These are phyloP conservation scores for Heliconius eleuchia DNA, from an alignment of 1,140 invertebrate species.

Conservation along the genomic window DNA sequence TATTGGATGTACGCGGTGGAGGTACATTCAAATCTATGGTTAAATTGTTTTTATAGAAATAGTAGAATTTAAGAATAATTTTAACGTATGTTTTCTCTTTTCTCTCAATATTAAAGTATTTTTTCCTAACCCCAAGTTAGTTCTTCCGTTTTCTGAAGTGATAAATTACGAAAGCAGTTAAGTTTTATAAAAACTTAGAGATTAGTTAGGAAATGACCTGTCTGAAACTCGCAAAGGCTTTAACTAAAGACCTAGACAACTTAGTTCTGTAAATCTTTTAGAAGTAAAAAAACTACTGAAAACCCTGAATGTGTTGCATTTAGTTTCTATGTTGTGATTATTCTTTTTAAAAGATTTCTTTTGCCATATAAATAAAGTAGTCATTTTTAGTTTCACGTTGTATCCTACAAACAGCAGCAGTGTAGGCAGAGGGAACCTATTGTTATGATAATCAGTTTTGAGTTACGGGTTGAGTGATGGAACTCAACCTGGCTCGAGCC, in stretches of 20 bases:
- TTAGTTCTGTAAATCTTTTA: constrained; percentile 23
- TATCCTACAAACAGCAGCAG: no score
- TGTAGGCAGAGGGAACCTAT: no score
- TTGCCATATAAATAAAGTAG: no score
- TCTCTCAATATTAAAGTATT: constrained; percentile 5
- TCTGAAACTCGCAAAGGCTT: constrained; percentile 21
- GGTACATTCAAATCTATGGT: neutral
- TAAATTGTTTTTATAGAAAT: no score
- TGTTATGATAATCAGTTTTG: no score
- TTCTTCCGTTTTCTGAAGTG: constrained; percentile 18
- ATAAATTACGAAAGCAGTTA: constrained; percentile 29
- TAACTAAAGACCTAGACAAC: constrained; percentile 20
- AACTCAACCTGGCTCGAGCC: no score
- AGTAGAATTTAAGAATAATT: no score
- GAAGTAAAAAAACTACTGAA: neutral
- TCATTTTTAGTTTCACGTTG: no score
- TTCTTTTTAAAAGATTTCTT: no score
- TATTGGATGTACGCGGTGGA: neutral
- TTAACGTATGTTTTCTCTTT: neutral
- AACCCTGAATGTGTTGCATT: neutral
- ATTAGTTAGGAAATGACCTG: constrained; percentile 32
- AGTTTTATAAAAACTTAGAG: constrained; percentile 33
- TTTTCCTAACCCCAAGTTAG: neutral
- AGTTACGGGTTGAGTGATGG: no score
- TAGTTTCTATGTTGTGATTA: neutral